Percentiles rank a stretch among this genome's conserved stretches.
These are phyloP conservation scores for Plectrocnemia conspersa DNA, from an alignment of 1,140 invertebrate species.

Conservation along the genomic window DNA sequence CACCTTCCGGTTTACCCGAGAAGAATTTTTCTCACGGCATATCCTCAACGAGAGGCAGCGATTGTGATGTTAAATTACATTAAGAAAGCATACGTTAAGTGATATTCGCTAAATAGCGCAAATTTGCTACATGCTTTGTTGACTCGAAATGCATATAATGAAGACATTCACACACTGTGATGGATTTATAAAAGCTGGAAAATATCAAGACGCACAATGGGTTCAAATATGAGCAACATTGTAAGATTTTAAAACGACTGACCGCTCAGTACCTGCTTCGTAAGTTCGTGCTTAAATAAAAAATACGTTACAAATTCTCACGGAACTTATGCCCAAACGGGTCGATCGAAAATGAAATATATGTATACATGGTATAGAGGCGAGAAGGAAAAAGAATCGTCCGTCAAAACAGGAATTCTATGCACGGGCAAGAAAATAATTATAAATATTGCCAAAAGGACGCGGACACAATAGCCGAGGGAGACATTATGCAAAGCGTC, in stretches of 20 bases:
- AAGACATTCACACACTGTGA: too few relatives aligned
- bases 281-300: neutral
- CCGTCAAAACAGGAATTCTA: too few relatives aligned
- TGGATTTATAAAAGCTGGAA: too few relatives aligned
- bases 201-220: neutral
- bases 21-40: slow-evolving; percentile 12
- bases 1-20: neutral
- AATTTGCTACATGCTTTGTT: slow-evolving; percentile 2
- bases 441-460: slow-evolving; percentile 20
- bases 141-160: too few relatives aligned
- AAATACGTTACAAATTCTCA: slow-evolving; percentile 20
- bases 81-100: slow-evolving; percentile 15
- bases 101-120: slow-evolving; percentile 6
- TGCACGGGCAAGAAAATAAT: slow-evolving; percentile 7
- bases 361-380: neutral
- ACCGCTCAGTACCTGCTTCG: neutral
- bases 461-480: slow-evolving; percentile 1
- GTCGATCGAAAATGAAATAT: slow-evolving; percentile 2
- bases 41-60: slow-evolving; percentile 5
- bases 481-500: slow-evolving; percentile 15
- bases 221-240: neutral
- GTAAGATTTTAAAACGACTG: neutral
- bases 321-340: slow-evolving; percentile 17
- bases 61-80: slow-evolving; percentile 18
- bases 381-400: slow-evolving; percentile 11